These are phyloP conservation scores for Pachyuromys duprasi DNA, from an alignment of 2,797 vertebrate genomes.

Conservation along the genomic window DNA sequence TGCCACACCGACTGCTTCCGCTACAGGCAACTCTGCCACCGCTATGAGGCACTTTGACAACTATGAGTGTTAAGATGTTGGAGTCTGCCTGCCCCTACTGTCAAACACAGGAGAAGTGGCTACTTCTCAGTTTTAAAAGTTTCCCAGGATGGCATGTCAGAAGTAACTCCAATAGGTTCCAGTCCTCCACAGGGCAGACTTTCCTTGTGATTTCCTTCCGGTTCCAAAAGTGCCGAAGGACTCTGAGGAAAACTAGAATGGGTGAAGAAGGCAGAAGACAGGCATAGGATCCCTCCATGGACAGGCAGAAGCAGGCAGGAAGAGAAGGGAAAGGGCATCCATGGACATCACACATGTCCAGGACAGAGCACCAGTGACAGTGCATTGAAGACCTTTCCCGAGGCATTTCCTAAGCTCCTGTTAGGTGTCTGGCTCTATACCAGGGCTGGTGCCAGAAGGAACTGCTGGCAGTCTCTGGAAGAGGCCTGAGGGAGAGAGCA, in stretches of 20 bases:
- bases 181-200: neutral
- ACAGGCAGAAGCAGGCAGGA: neutral
- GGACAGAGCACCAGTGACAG: neutral
- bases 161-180: neutral
- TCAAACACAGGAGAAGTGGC: neutral
- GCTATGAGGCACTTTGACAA: conserved; percentile 40
- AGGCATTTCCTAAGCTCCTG: neutral
- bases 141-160: neutral
- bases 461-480: neutral
- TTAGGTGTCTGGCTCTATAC: neutral
- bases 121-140: neutral
- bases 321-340: neutral
- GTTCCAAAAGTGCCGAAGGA: neutral
- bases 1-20: conserved; percentile 3
- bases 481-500: neutral
- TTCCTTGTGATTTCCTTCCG: neutral
- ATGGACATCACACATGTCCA: neutral
- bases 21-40: conserved; percentile 22
- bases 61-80: conserved; percentile 19
- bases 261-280: neutral
- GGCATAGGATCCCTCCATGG: neutral
- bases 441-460: neutral
- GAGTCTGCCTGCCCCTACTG: neutral
- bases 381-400: neutral
- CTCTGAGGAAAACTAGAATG: neutral